Base-by-base conservation (phyloP, 2,797 vertebrate species). In the Macropodus opercularis region DNA sequence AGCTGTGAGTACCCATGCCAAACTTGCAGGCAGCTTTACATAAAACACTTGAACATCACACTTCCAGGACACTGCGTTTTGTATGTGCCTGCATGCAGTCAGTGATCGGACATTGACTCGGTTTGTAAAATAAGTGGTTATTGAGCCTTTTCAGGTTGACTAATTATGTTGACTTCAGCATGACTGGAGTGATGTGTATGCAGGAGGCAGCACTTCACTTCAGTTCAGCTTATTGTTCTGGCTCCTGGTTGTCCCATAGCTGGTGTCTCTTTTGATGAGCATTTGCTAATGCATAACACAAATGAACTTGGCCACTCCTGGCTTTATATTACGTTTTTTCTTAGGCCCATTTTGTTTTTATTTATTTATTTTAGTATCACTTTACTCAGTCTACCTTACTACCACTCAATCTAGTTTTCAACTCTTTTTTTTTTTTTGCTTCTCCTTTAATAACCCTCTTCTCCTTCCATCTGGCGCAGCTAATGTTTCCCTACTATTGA, bases 1-100 rank as follows among this genome's bases (percentile, higher is more conserved):
- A 92, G 94, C 92, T 88, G 97, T 99, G 80, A 98, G 97, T 97
- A 94, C 69, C 27, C 77, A 57, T 43, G 46, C 44, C 44, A 60
- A 69, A 62, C 67, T 40, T 35, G 36, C 75, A 60, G n/a, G n/a
- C 69, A 66, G 81, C 77, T 88, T 90, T 88, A 88, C 82, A 87
- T 89, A 85, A 83, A 77, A 46, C 58, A 47, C 69, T 69, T 34
- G 34, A 68, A 62, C 46, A 55, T 55, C 61, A 39, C 51, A 68
- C 79, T 75, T n/a, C 53, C 75, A 62, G 69, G 62, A 86, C 56
- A 72, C 46, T 8, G 54, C 29, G 57, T 61, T 9, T 14, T 46
- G 31, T 39, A 38, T 63, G 61, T 43, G 63, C 53, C 32, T 35
- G 49, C 62, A 58, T 84, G 70, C 59, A 26, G 46, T 44, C 69